Percentiles rank a stretch among this genome's conserved stretches.
phyloP scores from a whole-genome alignment of 2,113 vertebrate species.

The Erpornis zantholeuca region DNA sequence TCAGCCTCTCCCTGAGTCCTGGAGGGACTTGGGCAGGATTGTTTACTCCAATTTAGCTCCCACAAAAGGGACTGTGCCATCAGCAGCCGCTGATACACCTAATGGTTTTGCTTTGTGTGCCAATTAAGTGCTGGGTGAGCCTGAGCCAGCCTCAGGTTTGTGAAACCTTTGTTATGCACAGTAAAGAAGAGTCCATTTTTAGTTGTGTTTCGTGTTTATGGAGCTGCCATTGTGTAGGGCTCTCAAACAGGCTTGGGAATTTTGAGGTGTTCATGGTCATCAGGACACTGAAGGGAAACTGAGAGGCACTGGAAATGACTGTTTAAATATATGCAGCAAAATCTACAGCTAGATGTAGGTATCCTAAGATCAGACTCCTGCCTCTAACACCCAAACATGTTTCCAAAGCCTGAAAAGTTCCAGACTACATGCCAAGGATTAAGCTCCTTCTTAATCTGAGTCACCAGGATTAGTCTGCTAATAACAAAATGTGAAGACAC shows the following conservation, averaged over 20 bases:
- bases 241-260: neutral
- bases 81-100: neutral
- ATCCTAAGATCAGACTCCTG: neutral
- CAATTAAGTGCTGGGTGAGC: neutral
- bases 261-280: fast-evolving
- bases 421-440: neutral
- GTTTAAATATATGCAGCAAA: neutral
- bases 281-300: neutral
- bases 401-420: neutral
- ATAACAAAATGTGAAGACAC: neutral
- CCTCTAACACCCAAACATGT: neutral
- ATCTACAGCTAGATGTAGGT: neutral
- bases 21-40: neutral
- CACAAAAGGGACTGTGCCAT: neutral
- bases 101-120: neutral
- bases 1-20: neutral
- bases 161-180: neutral
- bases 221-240: neutral
- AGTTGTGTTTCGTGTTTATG: neutral
- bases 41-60: neutral
- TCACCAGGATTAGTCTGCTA: neutral
- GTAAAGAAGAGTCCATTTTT: neutral
- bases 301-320: neutral
- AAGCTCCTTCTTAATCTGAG: neutral
- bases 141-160: neutral